These are phyloP conservation scores for Pentalonia nigronervosa DNA, from an alignment of 1,140 invertebrate genomes.

Conservation along the genomic window DNA sequence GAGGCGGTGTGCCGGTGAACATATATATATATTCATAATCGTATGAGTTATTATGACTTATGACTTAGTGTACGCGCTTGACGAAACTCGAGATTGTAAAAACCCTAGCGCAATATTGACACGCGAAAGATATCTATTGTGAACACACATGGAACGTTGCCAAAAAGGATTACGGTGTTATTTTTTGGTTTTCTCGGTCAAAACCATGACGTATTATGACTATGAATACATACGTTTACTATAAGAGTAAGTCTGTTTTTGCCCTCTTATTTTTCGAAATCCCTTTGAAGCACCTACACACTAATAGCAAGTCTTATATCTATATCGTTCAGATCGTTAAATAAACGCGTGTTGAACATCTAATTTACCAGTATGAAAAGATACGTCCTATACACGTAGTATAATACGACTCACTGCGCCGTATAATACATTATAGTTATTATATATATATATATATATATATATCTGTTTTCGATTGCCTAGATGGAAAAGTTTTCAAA, in stretches of 20 bases:
- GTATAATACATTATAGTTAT: neutral
- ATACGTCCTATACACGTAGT: neutral
- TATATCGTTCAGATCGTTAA: neutral
- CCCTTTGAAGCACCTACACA: no score
- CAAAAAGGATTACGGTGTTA: slow-evolving; percentile 13
- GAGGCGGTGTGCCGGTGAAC: neutral
- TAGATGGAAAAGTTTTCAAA: neutral
- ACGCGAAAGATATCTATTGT: neutral
- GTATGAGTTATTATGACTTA: neutral
- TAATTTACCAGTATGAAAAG: neutral
- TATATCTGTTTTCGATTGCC: neutral
- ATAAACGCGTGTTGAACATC: neutral
- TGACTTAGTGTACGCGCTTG: neutral
- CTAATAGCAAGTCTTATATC: no score
- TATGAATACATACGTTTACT: neutral
- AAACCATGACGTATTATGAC: slow-evolving; percentile 11
- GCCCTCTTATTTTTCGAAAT: neutral
- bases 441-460: no score
- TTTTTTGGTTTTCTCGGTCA: neutral
- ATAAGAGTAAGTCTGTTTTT: neutral
- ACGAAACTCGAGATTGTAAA: neutral
- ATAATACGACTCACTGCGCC: neutral
- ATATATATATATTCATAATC: neutral
- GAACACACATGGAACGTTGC: neutral
- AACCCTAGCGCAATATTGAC: neutral